Percentiles rank a stretch among this genome's conserved stretches.
These are phyloP conservation scores for Lepidotrigona ventralis DNA, from an alignment of 1,140 invertebrate species.

Conservation along the genomic window DNA sequence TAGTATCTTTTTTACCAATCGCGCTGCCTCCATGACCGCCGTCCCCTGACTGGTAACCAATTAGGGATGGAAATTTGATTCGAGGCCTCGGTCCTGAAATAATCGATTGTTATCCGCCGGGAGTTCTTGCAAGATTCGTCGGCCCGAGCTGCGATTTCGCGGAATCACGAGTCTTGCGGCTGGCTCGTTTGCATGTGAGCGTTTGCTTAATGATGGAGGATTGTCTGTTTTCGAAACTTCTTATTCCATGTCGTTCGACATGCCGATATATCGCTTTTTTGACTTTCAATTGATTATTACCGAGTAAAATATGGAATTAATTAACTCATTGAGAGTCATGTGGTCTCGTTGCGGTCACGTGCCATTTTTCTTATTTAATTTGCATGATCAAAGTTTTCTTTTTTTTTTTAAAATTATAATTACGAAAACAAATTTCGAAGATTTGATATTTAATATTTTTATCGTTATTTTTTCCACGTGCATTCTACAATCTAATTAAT, in stretches of 20 bases:
- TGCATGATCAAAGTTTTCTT: too few relatives aligned
- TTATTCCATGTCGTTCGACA: too few relatives aligned
- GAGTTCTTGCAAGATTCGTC: constrained; percentile 41
- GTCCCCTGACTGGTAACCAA: constrained; percentile 55
- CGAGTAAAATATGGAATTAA: neutral
- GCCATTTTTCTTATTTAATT: too few relatives aligned
- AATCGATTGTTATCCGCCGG: constrained; percentile 57
- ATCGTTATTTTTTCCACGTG: too few relatives aligned
- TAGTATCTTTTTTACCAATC: constrained; percentile 68
- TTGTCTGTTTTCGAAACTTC: too few relatives aligned
- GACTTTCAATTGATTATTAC: neutral
- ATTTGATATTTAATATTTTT: too few relatives aligned
- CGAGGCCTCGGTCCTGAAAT: constrained; percentile 57
- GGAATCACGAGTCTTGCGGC: neutral
- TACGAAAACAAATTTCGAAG: too few relatives aligned
- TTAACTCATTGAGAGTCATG: neutral
- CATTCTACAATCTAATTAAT: too few relatives aligned
- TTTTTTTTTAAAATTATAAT: too few relatives aligned
- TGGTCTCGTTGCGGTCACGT: too few relatives aligned
- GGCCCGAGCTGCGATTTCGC: constrained; percentile 33
- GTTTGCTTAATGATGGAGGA: too few relatives aligned
- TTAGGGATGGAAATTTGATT: constrained; percentile 72
- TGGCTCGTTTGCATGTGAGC: neutral
- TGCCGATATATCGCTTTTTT: neutral
- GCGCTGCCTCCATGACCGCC: constrained; percentile 37